Evolutionary conservation across 2,797 vertebrate species (phyloP).

Genomic region (Toxotes lorentzi): DNA sequence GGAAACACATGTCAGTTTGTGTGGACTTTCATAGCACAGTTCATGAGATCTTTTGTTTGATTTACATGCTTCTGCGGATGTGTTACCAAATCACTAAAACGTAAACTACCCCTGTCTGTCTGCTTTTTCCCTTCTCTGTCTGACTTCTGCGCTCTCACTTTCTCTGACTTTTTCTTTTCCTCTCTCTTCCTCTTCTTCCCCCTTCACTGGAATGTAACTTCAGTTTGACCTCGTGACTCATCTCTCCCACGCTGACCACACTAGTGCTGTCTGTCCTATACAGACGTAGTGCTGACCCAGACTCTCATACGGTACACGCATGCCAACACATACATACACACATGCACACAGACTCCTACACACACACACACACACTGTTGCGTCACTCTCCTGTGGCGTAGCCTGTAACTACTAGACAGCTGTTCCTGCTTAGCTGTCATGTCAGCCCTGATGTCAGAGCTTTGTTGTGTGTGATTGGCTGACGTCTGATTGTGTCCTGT

Average conservation of each 20-base stretch:
- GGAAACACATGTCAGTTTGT: constrained; percentile 51
- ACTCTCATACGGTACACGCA: constrained; percentile 39
- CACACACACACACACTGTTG: constrained; percentile 46
- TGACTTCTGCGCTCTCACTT: constrained; percentile 56
- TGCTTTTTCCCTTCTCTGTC: constrained; percentile 42
- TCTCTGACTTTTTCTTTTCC: constrained; percentile 46
- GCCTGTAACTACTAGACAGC: constrained; percentile 71
- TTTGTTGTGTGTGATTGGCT: constrained; percentile 78
- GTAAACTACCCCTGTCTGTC: constrained; percentile 35
- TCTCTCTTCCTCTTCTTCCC: constrained; percentile 55
- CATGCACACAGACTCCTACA: constrained; percentile 25
- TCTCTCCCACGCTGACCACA: constrained; percentile 81
- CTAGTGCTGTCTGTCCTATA: constrained; percentile 56
- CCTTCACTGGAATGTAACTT: constrained; percentile 72
- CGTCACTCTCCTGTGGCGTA: constrained; percentile 72
- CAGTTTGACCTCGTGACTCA: constrained; percentile 81
- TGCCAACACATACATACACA: constrained; percentile 3
- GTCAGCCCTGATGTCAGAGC: constrained; percentile 78
- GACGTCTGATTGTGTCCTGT: constrained; percentile 62
- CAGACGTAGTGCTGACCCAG: constrained; percentile 66
- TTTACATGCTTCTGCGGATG: constrained; percentile 28
- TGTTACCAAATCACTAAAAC: constrained; percentile 41
- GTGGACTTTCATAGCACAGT: constrained; percentile 24
- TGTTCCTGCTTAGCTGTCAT: constrained; percentile 80
- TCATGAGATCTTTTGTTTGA: constrained; percentile 42